Base-by-base conservation (phyloP, 2,113 vertebrate genomes). In the Ophthalmotilapia sp. region DNA sequence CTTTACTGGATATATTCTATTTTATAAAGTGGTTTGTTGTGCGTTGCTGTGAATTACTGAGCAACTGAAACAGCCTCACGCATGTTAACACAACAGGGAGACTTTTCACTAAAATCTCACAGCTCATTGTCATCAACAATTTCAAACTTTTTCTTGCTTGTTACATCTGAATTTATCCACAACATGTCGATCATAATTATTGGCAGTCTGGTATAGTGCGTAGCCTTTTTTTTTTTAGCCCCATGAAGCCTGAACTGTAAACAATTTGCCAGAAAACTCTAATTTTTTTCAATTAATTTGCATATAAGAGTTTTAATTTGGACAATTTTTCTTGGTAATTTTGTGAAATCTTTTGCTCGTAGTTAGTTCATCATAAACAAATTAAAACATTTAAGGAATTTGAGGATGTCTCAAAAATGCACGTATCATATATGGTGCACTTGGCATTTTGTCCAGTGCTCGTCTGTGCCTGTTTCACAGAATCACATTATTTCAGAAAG, bases 141-240 rank as follows among this genome's bases (percentile, higher is more conserved):
- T 40, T 70, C 62, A 23, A 42, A 70, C 33, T 26, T 17, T 45
- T 45, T 26, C 38, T 73, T 45, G 68, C 38, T 73, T 45, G 21
- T 73, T 17, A 0, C 21, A 0, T 73, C 36, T 23, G 21, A 26
- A 73, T 45, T 45, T 73, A 17, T 73, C 68, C 40, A 47, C 0
- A 73, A 73, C 21, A 45, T 45, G 40, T 73, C 1, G 5, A 45
- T 26, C 8, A 73, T 73, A 73, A 45, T 45, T 73, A 45, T 1
- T 26, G 38, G 6, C 21, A 73, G 13, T 17, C 68, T 73, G n/a
- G 38, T 45, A 45, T 0, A 26, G 0, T 42, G 4, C 1, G 1
- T 2, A 26, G 1, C 13, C 21, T 0, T 45, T 17, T 36, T 6
- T 31, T 36, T 11, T 33, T 31, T 0, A 17, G 10, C 19, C 17